phyloP scores from a whole-genome alignment of 2,113 vertebrate genomes.

The Harpagus bidentatus region DNA sequence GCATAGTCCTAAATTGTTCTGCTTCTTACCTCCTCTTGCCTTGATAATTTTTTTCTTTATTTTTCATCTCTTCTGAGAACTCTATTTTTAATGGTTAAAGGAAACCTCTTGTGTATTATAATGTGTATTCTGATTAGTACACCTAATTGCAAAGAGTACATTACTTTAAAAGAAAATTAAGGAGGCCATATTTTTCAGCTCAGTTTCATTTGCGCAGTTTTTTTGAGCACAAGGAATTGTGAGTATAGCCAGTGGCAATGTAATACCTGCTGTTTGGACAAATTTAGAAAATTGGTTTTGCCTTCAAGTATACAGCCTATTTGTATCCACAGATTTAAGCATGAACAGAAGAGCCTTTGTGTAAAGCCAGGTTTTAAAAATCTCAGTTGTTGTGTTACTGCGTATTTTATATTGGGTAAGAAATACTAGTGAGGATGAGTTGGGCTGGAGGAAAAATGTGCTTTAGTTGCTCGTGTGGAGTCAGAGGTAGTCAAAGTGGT shows the following conservation, averaged over 20 bases:
- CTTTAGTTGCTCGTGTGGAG: neutral
- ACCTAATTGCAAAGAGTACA: neutral
- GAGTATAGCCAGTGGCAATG: neutral
- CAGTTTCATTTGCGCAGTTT: neutral
- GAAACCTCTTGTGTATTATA: neutral
- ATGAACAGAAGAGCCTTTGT: neutral
- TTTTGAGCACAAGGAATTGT: neutral
- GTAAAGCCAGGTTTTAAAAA: neutral
- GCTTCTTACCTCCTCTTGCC: neutral
- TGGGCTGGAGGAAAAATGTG: neutral
- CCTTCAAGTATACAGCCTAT: neutral
- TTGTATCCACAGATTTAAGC: neutral
- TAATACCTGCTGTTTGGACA: neutral
- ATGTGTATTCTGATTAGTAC: neutral
- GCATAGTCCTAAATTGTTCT: neutral
- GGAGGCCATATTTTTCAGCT: neutral
- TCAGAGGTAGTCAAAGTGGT: neutral
- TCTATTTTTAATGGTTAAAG: neutral
- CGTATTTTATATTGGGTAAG: neutral
- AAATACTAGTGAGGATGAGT: neutral
- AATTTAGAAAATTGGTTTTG: neutral
- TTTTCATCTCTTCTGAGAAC: neutral
- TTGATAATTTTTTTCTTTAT: neutral
- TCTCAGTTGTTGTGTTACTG: neutral
- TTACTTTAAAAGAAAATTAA: neutral